Conservation (phyloP, 2,113 vertebrate genomes). For the Cichladusa arquata region DNA sequence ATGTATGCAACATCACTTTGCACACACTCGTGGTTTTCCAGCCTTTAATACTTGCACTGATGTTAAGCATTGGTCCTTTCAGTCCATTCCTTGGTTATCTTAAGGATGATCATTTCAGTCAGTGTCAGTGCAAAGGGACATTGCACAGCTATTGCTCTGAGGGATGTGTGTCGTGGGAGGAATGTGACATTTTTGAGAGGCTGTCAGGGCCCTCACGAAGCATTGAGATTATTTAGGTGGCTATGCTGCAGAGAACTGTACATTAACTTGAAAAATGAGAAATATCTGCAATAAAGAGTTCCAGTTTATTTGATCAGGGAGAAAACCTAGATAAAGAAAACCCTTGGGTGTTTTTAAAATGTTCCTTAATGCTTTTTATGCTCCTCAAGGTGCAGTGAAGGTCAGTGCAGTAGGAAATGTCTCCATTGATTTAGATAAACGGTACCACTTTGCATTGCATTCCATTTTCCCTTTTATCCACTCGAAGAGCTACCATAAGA, state of each 20-base stretch:
- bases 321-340: conserved; percentile 30
- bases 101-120: neutral
- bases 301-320: conserved; percentile 49
- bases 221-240: conserved; percentile 45
- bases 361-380: conserved; percentile 43
- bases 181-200: conserved; percentile 50
- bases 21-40: neutral
- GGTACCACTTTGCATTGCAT: conserved; percentile 42
- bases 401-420: conserved; percentile 59
- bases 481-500: conserved; percentile 50
- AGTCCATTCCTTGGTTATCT: conserved; percentile 5
- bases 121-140: conserved; percentile 21
- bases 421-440: conserved; percentile 71
- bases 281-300: conserved; percentile 56
- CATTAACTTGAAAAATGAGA: conserved; percentile 47
- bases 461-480: conserved; percentile 64
- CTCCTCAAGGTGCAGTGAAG: conserved; percentile 61
- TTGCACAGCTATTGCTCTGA: conserved; percentile 57
- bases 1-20: neutral
- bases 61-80: conserved; percentile 16
- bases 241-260: neutral
- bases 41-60: neutral
- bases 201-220: conserved; percentile 16
- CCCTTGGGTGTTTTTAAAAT: conserved; percentile 41
- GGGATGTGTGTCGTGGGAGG: conserved; percentile 36